Percentiles rank a stretch among this genome's conserved stretches.
Evolutionary conservation across 2,888 invertebrate species (phyloP).

Genomic region (Caenorhabditis drosophilae): DNA sequence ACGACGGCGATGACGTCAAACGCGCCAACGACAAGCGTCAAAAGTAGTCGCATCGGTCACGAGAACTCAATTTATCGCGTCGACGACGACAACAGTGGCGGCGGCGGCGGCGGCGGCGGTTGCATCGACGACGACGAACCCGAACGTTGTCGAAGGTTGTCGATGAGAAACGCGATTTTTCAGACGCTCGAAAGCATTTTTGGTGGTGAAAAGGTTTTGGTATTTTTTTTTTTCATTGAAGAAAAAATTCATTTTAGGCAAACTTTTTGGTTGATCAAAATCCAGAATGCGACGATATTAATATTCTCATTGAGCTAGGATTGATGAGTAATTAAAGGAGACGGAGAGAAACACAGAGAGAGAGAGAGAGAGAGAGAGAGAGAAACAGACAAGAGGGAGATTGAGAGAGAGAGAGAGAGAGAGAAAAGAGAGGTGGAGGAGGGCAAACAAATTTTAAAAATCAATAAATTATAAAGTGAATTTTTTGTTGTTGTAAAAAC

Average conservation of each 20-base stretch:
- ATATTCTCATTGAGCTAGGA: constrained; percentile 2
- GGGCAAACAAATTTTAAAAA: too few relatives aligned
- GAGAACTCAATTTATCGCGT: constrained; percentile 32
- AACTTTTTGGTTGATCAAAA: background rate
- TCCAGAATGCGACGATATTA: constrained; percentile 4
- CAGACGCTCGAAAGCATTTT: background rate
- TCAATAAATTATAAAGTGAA: too few relatives aligned
- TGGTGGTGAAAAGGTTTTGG: background rate
- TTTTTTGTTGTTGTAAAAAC: too few relatives aligned
- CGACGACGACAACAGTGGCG: constrained; percentile 9
- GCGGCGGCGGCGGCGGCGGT: constrained; percentile 2
- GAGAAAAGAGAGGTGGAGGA: too few relatives aligned
- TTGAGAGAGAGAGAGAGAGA: too few relatives aligned
- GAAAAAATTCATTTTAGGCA: too few relatives aligned
- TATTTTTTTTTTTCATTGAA: too few relatives aligned
- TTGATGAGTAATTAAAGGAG: background rate
- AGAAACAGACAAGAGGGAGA: too few relatives aligned
- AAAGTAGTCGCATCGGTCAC: constrained; percentile 20
- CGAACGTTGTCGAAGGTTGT: background rate
- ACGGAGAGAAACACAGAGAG: too few relatives aligned
- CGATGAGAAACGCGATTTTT: background rate
- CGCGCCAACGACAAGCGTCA: background rate
- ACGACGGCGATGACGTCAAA: too few relatives aligned
- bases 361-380: too few relatives aligned
- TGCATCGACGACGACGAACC: background rate